A percentile compares a stretch with the other conserved stretches of the same genome.
phyloP scores from a whole-genome alignment of 2,797 vertebrate genomes.

The Carduelis carduelis region DNA sequence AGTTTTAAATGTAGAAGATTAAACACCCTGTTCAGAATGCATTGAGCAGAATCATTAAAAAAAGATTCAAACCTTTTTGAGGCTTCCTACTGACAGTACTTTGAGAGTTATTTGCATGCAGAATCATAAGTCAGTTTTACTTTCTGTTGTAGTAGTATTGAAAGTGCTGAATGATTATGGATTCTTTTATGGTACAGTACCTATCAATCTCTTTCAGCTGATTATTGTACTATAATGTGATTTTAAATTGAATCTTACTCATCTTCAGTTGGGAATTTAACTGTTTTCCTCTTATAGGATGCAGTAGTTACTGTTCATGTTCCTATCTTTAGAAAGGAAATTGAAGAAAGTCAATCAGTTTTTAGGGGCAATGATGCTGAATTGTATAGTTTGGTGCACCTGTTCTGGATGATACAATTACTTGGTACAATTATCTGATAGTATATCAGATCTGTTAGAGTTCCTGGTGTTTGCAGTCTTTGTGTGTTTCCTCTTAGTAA shows the following conservation, averaged over 20 bases:
- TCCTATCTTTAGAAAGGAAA: not conserved
- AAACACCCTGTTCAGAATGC: not conserved
- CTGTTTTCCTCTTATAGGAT: not conserved
- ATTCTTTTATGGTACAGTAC: too few species aligned
- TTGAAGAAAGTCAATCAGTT: not conserved
- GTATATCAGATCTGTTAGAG: not conserved
- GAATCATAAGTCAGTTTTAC: not conserved
- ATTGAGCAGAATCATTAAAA: not conserved
- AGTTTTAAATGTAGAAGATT: not conserved
- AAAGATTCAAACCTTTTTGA: not conserved
- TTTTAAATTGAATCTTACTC: not conserved
- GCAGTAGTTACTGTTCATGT: not conserved
- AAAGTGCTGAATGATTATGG: not conserved
- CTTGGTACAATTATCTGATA: not conserved
- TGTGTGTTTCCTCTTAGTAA: not conserved
- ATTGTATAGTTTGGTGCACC: not conserved
- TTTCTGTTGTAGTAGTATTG: not conserved
- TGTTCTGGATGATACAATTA: not conserved
- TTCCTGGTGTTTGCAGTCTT: not conserved
- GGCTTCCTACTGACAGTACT: not conserved
- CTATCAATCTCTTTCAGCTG: not conserved
- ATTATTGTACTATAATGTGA: not conserved
- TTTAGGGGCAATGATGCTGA: not conserved
- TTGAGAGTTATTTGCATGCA: not conserved
- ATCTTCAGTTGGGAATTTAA: not conserved